Conservation (phyloP, 2,888 invertebrate species). For the Eristalis arbustorum region DNA sequence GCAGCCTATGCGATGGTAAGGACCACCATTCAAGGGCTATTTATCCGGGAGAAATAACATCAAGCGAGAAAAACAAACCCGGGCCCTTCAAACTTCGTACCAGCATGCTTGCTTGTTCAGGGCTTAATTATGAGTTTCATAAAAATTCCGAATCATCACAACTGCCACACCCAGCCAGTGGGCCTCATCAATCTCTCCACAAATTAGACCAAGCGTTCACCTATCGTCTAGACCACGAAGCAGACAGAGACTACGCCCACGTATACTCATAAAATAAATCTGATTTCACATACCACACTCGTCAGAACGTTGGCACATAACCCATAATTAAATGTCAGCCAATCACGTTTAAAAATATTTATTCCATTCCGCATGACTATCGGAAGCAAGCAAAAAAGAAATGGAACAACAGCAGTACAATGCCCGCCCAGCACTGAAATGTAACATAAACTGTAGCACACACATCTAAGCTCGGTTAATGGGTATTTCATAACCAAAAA, state of each 20-base stretch:
- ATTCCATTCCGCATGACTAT: background rate
- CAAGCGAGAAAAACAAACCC: too few relatives aligned
- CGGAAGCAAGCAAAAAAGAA: background rate
- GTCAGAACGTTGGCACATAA: background rate
- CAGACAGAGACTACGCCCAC: background rate
- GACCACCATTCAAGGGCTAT: too few relatives aligned
- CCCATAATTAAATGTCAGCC: background rate
- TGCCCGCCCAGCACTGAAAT: background rate
- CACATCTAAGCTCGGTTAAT: conserved; percentile 21
- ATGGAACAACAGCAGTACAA: background rate
- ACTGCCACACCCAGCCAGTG: too few relatives aligned
- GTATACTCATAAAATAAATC: background rate
- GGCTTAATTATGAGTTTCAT: too few relatives aligned
- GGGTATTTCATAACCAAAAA: conserved; percentile 29
- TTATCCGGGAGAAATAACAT: too few relatives aligned
- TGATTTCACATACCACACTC: background rate
- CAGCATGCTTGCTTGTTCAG: too few relatives aligned
- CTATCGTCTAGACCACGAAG: background rate
- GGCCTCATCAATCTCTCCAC: too few relatives aligned
- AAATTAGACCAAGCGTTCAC: background rate
- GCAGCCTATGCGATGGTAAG: too few relatives aligned
- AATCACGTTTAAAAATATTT: conserved; percentile 20
- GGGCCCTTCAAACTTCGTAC: too few relatives aligned
- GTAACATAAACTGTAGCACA: background rate
- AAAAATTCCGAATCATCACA: too few relatives aligned